Percentiles rank a stretch among this genome's conserved stretches.
phyloP scores from a whole-genome alignment of 2,797 vertebrate genomes.

The Acrossocheilus wenchowensis region DNA sequence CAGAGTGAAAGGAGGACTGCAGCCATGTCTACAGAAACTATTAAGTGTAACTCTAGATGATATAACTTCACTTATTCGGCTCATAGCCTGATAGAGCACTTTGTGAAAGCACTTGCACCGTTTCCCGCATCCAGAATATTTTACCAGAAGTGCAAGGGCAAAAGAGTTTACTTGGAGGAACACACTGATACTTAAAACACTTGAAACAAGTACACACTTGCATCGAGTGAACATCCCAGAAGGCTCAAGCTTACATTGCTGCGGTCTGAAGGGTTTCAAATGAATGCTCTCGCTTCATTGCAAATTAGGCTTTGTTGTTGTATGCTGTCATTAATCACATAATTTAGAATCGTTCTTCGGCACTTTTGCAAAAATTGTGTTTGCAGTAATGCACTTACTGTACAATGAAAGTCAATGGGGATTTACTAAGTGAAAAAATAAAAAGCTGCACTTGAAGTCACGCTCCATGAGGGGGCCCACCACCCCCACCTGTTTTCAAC shows the following conservation, averaged over 20 bases:
- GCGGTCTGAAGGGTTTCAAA: background rate
- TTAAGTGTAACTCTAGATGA: conserved; percentile 1
- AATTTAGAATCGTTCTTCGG: background rate
- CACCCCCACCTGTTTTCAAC: background rate
- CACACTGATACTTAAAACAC: background rate
- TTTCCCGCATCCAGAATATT: conserved; percentile 18
- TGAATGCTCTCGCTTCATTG: background rate
- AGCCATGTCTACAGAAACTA: conserved; percentile 13
- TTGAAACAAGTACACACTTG: conserved; percentile 4
- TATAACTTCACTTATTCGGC: background rate
- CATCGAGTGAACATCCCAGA: background rate
- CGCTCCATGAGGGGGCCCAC: no score
- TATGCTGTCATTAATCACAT: background rate
- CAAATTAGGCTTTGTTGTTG: background rate
- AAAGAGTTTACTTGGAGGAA: background rate
- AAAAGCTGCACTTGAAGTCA: background rate
- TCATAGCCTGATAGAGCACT: background rate
- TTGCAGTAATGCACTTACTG: background rate
- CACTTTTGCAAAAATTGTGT: background rate
- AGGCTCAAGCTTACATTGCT: background rate
- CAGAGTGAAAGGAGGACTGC: background rate
- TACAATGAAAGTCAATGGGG: background rate
- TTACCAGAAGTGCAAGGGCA: background rate
- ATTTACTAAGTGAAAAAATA: background rate
- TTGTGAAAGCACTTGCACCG: background rate